A percentile compares a stretch with the other conserved stretches of the same genome.
These are phyloP conservation scores for Campaea margaritaria DNA, from an alignment of 2,888 invertebrate genomes.

Conservation along the genomic window DNA sequence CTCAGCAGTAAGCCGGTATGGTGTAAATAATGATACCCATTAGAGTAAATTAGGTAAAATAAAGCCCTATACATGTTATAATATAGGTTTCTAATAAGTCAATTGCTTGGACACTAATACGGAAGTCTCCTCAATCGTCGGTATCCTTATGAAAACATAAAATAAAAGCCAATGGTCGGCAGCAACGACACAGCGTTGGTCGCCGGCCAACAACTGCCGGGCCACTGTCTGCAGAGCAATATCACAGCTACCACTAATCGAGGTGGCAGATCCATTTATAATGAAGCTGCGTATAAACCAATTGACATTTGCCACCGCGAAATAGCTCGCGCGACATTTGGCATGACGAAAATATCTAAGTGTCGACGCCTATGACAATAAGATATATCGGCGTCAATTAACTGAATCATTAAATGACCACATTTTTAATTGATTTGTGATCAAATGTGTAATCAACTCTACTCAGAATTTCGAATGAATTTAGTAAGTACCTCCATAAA, in stretches of 20 bases:
- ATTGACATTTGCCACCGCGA: constrained; percentile 49
- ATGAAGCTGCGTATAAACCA: constrained; percentile 47
- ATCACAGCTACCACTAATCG: constrained; percentile 46
- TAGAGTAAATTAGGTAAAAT: too few relatives aligned
- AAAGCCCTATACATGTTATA: too few relatives aligned
- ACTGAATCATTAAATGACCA: too few relatives aligned
- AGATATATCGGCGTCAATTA: constrained; percentile 11
- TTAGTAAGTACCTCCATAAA: too few relatives aligned
- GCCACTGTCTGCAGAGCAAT: constrained; percentile 44
- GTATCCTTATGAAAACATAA: constrained; percentile 78
- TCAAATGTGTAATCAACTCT: too few relatives aligned
- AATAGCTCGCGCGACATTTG: constrained; percentile 35
- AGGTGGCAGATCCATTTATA: constrained; percentile 49
- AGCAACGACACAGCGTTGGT: constrained; percentile 76
- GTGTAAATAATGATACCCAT: too few relatives aligned
- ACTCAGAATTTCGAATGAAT: too few relatives aligned
- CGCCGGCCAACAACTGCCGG: constrained; percentile 74
- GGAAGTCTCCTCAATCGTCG: constrained; percentile 49
- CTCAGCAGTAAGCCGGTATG: too few relatives aligned
- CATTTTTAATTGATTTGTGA: too few relatives aligned
- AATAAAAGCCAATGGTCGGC: constrained; percentile 76
- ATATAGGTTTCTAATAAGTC: too few relatives aligned
- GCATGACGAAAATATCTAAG: constrained; percentile 37
- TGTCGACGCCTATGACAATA: constrained; percentile 19
- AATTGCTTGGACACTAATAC: too few relatives aligned